A percentile compares a stretch with the other conserved stretches of the same genome.
Conservation (phyloP, 2,888 invertebrate species). For the Diarsia mendica region DNA sequence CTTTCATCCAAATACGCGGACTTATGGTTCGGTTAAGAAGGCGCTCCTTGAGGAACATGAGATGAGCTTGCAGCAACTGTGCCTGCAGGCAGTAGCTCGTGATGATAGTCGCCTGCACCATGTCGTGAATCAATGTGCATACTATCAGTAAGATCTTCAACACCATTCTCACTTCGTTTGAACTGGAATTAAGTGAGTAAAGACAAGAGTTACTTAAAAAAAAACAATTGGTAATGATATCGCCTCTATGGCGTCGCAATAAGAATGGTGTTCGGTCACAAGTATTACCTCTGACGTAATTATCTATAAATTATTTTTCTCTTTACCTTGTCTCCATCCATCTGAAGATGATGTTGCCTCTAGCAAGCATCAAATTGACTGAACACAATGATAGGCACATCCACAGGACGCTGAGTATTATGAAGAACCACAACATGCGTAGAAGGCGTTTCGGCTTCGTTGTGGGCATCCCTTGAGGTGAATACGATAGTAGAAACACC, state of each 20-base stretch:
- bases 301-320: neutral
- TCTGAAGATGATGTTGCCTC: constrained; percentile 91
- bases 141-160: constrained; percentile 92
- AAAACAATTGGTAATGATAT: neutral
- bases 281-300: neutral
- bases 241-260: neutral
- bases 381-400: constrained; percentile 92
- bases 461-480: constrained; percentile 91
- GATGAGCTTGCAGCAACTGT: constrained; percentile 93
- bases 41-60: constrained; percentile 93
- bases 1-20: constrained; percentile 95
- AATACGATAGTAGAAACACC: constrained; percentile 93
- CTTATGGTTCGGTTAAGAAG: constrained; percentile 93
- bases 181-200: constrained; percentile 78
- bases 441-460: constrained; percentile 93
- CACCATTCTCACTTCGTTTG: constrained; percentile 83
- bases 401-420: constrained; percentile 92
- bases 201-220: no score
- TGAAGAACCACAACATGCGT: constrained; percentile 93
- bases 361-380: constrained; percentile 92
- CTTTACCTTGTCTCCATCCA: constrained; percentile 91
- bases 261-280: constrained; percentile 6
- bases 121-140: constrained; percentile 94
- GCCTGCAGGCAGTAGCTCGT: constrained; percentile 96
- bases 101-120: constrained; percentile 95